Conservation (phyloP, 2,113 vertebrate genomes). For the Brachyhypopomus occidentalis region DNA sequence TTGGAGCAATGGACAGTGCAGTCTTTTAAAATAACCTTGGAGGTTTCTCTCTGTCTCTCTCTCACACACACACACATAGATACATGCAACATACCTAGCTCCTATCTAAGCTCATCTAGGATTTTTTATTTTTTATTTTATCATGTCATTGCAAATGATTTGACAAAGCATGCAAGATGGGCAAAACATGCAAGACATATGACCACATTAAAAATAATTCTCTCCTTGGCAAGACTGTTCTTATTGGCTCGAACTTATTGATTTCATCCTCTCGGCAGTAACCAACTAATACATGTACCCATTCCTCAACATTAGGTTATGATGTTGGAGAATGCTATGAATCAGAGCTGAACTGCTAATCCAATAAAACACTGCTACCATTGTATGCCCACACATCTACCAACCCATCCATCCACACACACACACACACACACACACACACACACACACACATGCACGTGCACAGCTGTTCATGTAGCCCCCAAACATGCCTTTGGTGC, state of each 20-base stretch:
- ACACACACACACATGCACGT: not conserved
- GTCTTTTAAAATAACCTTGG: slow-evolving; percentile 9
- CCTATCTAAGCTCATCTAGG: too few relatives aligned
- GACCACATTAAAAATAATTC: not conserved
- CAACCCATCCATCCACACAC: too few relatives aligned
- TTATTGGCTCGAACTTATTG: not conserved
- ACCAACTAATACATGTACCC: not conserved
- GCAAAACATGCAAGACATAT: not conserved
- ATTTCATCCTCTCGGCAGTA: not conserved
- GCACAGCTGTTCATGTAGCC: not conserved
- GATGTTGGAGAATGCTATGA: not conserved
- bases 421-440: not conserved
- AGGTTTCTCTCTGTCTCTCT: not conserved
- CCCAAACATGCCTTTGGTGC: not conserved
- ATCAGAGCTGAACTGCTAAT: not conserved
- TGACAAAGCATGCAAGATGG: not conserved
- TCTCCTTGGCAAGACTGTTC: not conserved
- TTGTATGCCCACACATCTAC: too few relatives aligned
- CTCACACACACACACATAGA: not conserved
- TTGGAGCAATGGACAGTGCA: not conserved
- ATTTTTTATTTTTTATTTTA: not conserved
- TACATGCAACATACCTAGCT: too few relatives aligned
- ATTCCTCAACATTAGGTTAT: not conserved
- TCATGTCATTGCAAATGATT: not conserved
- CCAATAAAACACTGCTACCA: not conserved